Conservation (phyloP, 2,888 invertebrate species). For the Mermis nigrescens region DNA sequence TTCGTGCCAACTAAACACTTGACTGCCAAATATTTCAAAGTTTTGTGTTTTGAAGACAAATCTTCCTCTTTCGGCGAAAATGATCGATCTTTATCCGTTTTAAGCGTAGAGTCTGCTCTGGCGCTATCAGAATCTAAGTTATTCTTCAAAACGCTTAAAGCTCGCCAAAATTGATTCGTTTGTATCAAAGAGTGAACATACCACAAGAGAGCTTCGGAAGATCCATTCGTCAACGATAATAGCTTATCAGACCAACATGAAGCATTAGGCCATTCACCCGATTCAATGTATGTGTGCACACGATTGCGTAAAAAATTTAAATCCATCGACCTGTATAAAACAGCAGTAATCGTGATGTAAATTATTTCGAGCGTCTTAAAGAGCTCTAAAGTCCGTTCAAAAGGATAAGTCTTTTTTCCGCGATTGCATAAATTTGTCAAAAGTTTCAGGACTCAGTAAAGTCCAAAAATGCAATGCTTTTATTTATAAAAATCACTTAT, state of each 20-base stretch:
- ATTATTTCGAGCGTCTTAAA: too few relatives aligned
- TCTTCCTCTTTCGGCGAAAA: background rate
- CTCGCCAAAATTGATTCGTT: background rate
- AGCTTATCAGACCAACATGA: background rate
- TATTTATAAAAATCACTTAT: too few relatives aligned
- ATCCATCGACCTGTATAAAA: too few relatives aligned
- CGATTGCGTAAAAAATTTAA: background rate
- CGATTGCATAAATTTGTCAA: too few relatives aligned
- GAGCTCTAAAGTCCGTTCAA: too few relatives aligned
- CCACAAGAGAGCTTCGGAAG: background rate
- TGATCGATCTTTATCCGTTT: too few relatives aligned
- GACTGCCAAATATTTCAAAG: background rate
- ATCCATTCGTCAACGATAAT: background rate
- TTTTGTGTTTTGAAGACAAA: background rate
- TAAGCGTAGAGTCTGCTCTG: too few relatives aligned
- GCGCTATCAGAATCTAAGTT: background rate
- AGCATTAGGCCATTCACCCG: background rate
- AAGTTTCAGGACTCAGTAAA: too few relatives aligned
- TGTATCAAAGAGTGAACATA: background rate
- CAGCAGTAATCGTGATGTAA: too few relatives aligned
- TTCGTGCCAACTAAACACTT: background rate
- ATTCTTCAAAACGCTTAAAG: background rate
- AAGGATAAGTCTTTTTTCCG: too few relatives aligned
- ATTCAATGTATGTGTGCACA: background rate
- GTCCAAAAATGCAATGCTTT: too few relatives aligned